Evolutionary conservation across 2,888 invertebrate genomes (phyloP).

Genomic region (Dusona sp.): DNA sequence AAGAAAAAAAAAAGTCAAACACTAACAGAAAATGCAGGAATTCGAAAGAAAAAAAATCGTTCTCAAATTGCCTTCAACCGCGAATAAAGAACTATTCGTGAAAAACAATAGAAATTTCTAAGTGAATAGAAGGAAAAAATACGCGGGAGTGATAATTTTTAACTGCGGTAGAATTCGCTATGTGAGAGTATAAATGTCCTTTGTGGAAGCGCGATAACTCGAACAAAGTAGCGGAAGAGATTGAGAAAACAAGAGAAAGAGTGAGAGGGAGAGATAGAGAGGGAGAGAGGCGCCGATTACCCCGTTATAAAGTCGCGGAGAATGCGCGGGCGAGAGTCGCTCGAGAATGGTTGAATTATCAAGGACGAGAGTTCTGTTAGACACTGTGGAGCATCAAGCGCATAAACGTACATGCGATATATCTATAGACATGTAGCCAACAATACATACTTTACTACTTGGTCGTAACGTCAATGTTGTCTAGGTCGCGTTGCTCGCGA

Average conservation of each 20-base stretch:
- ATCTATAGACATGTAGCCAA: neutral
- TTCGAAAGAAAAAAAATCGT: neutral
- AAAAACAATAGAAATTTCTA: neutral
- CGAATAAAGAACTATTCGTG: neutral
- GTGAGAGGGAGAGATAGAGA: conserved; percentile 47
- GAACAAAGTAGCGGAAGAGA: conserved; percentile 64
- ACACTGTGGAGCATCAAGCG: neutral
- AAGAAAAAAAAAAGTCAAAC: neutral
- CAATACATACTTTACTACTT: neutral
- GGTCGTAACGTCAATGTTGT: conserved; percentile 40
- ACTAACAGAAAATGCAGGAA: neutral
- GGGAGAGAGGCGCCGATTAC: conserved; percentile 64
- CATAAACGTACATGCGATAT: neutral
- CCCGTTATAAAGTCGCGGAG: conserved; percentile 66
- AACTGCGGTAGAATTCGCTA: neutral
- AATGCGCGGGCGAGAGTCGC: conserved; percentile 62
- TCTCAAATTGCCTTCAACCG: neutral
- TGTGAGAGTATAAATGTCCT: conserved; percentile 14
- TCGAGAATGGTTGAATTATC: conserved; percentile 69
- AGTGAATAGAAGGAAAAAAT: neutral
- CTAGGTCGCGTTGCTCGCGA: conserved; percentile 39
- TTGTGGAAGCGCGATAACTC: conserved; percentile 46
- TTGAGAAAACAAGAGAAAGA: conserved; percentile 36
- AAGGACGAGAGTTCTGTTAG: conserved; percentile 64
- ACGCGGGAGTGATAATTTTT: neutral